These are phyloP conservation scores for Acrocephalus scirpaceus DNA, from an alignment of 2,797 vertebrate species.

Conservation along the genomic window DNA sequence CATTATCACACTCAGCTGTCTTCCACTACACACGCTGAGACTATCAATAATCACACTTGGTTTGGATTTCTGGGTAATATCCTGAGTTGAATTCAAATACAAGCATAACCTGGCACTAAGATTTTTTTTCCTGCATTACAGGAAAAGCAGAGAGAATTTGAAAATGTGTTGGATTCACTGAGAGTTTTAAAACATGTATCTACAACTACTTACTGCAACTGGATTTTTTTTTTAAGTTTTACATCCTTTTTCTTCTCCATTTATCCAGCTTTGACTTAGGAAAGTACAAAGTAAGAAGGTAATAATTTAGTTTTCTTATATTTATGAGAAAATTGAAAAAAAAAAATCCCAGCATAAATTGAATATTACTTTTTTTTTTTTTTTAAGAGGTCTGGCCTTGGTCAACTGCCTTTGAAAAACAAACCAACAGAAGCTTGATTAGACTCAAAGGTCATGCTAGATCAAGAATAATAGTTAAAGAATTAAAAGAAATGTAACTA, in stretches of 20 bases:
- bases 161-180: not conserved
- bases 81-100: not conserved
- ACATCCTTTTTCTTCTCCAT: not conserved
- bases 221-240: not conserved
- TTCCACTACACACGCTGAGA: not conserved
- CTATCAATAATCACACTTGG: constrained; percentile 12
- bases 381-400: not conserved
- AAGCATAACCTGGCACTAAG: not conserved
- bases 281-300: not conserved
- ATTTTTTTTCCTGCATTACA: not conserved
- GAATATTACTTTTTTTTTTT: not conserved
- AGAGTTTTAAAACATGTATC: not conserved
- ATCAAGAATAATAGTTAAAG: not conserved
- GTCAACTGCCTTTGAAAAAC: not conserved
- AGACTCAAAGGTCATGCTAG: not conserved
- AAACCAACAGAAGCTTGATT: not conserved
- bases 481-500: not conserved
- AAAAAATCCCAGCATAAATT: rapidly evolving
- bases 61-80: constrained; percentile 12
- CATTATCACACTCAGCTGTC: constrained; percentile 11
- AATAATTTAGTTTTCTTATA: not conserved
- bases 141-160: not conserved
- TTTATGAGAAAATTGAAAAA: not conserved
- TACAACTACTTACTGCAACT: not conserved
- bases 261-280: not conserved